Conservation (phyloP, 1,140 invertebrate species). For the Rhopalosiphum padi region DNA sequence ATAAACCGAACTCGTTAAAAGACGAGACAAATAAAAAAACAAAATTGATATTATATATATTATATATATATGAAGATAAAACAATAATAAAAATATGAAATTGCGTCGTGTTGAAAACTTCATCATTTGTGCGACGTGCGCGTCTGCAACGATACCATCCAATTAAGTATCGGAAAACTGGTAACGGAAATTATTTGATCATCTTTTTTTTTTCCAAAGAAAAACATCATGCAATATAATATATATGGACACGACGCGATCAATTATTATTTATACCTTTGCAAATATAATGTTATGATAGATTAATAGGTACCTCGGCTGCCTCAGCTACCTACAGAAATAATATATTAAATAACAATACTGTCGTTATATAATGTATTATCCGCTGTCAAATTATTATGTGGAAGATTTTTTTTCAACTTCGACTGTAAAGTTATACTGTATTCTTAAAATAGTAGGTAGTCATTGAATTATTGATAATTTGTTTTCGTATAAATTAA, state of each 20-base stretch:
- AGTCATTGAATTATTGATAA: background rate
- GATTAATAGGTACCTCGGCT: background rate
- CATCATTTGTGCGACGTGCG: background rate
- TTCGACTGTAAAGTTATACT: too few species aligned
- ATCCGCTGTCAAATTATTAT: background rate
- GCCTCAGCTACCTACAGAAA: background rate
- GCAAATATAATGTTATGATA: background rate
- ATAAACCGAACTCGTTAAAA: constrained; percentile 20
- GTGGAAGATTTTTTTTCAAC: too few species aligned
- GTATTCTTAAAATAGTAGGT: background rate
- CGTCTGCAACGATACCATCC: background rate
- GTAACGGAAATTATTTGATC: background rate
- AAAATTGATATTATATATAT: too few species aligned
- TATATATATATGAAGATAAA: background rate
- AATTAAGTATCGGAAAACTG: constrained; percentile 13
- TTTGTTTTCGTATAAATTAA: background rate
- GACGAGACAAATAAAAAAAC: constrained; percentile 7
- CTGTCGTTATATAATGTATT: background rate
- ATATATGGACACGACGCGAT: background rate
- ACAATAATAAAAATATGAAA: constrained; percentile 28
- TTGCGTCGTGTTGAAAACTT: constrained; percentile 6
- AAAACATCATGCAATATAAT: background rate
- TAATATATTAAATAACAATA: background rate
- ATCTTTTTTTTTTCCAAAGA: background rate
- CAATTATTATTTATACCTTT: background rate